These are phyloP conservation scores for Lethrus apterus DNA, from an alignment of 1,140 invertebrate species.

Conservation along the genomic window DNA sequence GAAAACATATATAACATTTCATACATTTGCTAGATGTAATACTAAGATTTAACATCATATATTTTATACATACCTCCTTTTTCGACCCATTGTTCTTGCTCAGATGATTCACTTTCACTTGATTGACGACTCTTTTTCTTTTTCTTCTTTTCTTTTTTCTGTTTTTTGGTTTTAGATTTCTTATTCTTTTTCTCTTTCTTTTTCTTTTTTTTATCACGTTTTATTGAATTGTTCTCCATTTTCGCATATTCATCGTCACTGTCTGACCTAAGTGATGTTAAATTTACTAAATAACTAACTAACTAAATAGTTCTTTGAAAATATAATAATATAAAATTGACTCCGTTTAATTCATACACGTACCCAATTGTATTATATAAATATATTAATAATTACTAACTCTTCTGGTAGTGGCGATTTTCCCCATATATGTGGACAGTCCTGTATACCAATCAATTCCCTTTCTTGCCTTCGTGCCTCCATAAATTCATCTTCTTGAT, in stretches of 20 bases:
- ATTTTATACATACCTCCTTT: conserved; percentile 53
- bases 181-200: conserved; percentile 48
- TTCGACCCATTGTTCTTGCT: conserved; percentile 61
- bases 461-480: conserved; percentile 60
- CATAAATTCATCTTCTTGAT: conserved; percentile 49
- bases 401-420: conserved; percentile 59
- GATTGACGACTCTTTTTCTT: conserved; percentile 39
- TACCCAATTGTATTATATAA: conserved; percentile 15
- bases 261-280: conserved; percentile 41
- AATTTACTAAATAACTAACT: conserved; percentile 24
- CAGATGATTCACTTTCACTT: conserved; percentile 29
- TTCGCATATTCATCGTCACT: conserved; percentile 39
- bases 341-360: no score
- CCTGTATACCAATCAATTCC: conserved; percentile 62
- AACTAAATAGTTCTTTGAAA: conserved; percentile 3
- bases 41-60: not conserved
- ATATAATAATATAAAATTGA: no score
- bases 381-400: conserved; percentile 46
- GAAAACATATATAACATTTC: not conserved
- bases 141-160: conserved; percentile 43
- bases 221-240: conserved; percentile 47
- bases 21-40: not conserved
- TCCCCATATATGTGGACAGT: conserved; percentile 61
- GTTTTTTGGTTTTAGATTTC: conserved; percentile 34
- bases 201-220: conserved; percentile 52